phyloP scores from a whole-genome alignment of 2,797 vertebrate species.

The Phrynocephalus forsythii region DNA sequence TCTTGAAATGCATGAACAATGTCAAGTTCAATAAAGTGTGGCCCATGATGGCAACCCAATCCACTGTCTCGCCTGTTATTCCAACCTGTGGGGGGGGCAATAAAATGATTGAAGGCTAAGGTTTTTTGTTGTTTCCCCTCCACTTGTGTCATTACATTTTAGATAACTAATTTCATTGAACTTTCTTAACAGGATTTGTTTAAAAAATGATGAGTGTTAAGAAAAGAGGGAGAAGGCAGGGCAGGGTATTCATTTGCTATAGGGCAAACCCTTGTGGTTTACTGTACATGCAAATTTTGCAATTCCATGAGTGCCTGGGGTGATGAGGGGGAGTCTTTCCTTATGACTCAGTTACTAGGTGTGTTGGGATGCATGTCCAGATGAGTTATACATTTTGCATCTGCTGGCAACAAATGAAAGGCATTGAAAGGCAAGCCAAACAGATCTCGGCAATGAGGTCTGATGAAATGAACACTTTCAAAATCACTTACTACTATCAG shows the following conservation, averaged over 20 bases:
- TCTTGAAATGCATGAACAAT: no score
- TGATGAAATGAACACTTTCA: conserved; percentile 3
- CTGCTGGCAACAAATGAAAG: conserved; percentile 20
- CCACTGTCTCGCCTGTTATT: no score
- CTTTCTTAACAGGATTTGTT: background rate
- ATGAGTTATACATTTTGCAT: conserved; percentile 5
- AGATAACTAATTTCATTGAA: background rate
- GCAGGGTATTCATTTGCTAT: conserved; percentile 10
- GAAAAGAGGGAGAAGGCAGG: background rate
- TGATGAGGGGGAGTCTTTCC: conserved; percentile 2
- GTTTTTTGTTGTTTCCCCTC: background rate
- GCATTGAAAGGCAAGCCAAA: background rate
- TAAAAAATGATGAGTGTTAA: background rate
- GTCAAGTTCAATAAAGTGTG: no score
- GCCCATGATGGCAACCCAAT: no score
- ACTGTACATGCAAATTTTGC: conserved; percentile 8
- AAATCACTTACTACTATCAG: background rate
- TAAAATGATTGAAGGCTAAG: background rate
- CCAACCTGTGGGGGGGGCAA: background rate
- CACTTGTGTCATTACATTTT: background rate
- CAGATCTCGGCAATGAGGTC: background rate
- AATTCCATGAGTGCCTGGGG: conserved; percentile 10
- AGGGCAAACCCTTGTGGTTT: conserved; percentile 15
- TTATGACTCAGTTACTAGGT: conserved; percentile 31
- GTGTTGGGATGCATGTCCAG: conserved; percentile 15